These are phyloP conservation scores for Zeus faber DNA, from an alignment of 2,113 vertebrate species.

Conservation along the genomic window DNA sequence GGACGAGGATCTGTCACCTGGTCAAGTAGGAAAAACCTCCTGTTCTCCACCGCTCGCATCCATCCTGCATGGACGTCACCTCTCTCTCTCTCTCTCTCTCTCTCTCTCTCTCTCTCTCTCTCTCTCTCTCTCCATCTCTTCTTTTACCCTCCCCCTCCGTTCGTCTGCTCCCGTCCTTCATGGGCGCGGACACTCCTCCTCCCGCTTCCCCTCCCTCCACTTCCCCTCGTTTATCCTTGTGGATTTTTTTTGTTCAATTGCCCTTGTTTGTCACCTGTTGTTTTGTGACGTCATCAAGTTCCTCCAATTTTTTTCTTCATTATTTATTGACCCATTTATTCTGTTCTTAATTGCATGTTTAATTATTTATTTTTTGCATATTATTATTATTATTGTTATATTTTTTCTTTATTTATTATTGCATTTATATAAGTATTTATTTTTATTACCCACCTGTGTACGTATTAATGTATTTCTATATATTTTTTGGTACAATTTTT, in stretches of 20 bases:
- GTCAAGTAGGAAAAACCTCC: constrained; percentile 64
- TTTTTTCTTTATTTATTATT: too few relatives aligned
- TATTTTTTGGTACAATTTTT: too few relatives aligned
- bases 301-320: too few relatives aligned
- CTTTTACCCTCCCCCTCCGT: neutral
- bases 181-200: neutral
- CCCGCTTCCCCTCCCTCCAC: neutral
- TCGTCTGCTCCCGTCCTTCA: neutral
- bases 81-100: neutral
- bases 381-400: too few relatives aligned
- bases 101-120: neutral
- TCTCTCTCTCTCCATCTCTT: neutral
- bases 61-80: neutral
- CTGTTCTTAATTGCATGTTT: too few relatives aligned
- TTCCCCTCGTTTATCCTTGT: neutral
- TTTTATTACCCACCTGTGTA: too few relatives aligned
- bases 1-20: constrained; percentile 73
- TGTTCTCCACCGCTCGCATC: neutral
- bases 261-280: neutral
- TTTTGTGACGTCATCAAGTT: too few relatives aligned
- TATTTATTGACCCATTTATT: too few relatives aligned
- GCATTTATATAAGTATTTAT: too few relatives aligned
- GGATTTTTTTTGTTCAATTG: neutral
- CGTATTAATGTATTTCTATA: too few relatives aligned
- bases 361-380: too few relatives aligned